Evolutionary conservation across 2,113 vertebrate species (phyloP), one percentile per base, ranked within the genome.

Genomic region (Myotis brandtii): DNA sequence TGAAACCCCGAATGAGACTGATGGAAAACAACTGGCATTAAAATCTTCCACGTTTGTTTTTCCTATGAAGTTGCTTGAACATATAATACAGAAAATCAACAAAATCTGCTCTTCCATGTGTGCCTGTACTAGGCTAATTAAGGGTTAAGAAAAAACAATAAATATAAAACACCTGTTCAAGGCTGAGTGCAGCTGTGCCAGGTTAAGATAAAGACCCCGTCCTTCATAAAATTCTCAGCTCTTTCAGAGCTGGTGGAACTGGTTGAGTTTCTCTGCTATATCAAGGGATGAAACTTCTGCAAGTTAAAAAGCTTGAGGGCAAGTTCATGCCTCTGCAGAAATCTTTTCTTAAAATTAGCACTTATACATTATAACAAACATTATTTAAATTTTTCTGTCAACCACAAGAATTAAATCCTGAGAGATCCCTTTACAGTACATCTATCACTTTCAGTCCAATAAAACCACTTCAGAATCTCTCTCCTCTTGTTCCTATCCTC

Each of bases 331-430:
- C 37, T 91, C 13, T 76, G 21, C 3, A 95, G 79, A 94, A 96
- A 94, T 69, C 27, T 95, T 89, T 96, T 79, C 50, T 81, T 83
- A 91, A 85, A 87, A 83, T 86, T 46, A 94, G 56, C 62, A 90
- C 34, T 76, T 77, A 37, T 5, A 50, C 43, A 64, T 56, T 82
- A 80, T 48, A 94, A 32, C 30, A 92, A 70, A 79, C 21, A 62
- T 72, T 91, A 82, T 94, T 94, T 32, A 73, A 89, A 79, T 83
- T 89, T 50, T 91, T 95, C 54, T 50, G 86, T 59, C 43, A 86
- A 77, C 21, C 21, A 52, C 69, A 94, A 89, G 34, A 88, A 89
- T 86, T 88, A 69, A 89, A 77, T 48, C 13, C 30, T 73, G 25
- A n/a, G 18, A 66, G 46, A 77, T 27, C 34, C 43, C 82, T 46